Evolutionary conservation across 2,797 vertebrate genomes (phyloP).

Genomic region (Danio jaintianensis): DNA sequence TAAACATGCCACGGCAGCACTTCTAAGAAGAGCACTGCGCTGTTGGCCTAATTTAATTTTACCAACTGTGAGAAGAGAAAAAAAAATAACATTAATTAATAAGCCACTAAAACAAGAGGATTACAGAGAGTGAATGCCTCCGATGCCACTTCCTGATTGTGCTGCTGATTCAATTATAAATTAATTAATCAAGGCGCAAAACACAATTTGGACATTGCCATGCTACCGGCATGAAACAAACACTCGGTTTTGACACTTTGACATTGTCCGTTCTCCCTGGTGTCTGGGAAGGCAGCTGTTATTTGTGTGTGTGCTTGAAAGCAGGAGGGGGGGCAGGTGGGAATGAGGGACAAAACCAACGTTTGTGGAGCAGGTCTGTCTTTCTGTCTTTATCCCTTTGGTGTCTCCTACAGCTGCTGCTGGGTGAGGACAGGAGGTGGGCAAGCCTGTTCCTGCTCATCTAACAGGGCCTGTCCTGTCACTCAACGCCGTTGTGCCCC

Average conservation of each 20-base stretch:
- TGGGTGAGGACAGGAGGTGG: conserved; percentile 23
- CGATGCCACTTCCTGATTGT: conserved; percentile 67
- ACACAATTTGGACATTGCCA: conserved; percentile 62
- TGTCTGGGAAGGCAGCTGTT: conserved; percentile 44
- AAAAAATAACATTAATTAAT: conserved; percentile 72
- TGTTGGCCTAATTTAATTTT: conserved; percentile 71
- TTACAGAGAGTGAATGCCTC: conserved; percentile 68
- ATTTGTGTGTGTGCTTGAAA: conserved; percentile 21
- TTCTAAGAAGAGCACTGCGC: conserved; percentile 53
- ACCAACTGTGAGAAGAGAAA: conserved; percentile 54
- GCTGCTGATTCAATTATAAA: conserved; percentile 74
- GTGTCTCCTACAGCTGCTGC: conserved; percentile 58
- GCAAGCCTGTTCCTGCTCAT: conserved; percentile 48
- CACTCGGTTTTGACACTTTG: conserved; percentile 17
- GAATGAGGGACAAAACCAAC: conserved; percentile 24
- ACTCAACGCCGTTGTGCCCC: conserved; percentile 54
- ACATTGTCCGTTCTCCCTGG: conserved; percentile 31
- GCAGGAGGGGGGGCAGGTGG: conserved; percentile 35
- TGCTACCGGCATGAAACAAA: conserved; percentile 27
- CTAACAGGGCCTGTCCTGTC: conserved; percentile 59
- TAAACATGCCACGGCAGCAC: conserved; percentile 48
- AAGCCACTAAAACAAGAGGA: conserved; percentile 72
- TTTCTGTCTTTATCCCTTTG: not conserved
- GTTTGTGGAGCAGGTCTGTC: conserved; percentile 32
- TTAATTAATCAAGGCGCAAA: conserved; percentile 60